Conservation (phyloP, 2,888 invertebrate species). For the Branchipolynoe longqiensis region DNA sequence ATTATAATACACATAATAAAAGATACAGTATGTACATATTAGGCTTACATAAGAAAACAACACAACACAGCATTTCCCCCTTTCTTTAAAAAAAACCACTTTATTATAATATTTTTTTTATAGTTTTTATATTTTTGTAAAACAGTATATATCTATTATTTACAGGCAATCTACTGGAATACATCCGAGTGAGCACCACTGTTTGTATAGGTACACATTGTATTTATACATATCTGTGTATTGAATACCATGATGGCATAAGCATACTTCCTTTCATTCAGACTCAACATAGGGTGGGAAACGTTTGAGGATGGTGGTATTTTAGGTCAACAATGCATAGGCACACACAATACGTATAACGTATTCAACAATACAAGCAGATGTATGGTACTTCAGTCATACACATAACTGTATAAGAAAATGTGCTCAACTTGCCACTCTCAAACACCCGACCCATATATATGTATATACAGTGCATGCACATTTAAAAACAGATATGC, state of each 20-base stretch:
- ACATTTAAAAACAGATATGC: neutral
- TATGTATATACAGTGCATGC: neutral
- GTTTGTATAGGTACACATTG: neutral
- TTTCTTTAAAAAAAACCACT: constrained; percentile 32
- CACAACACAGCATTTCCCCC: constrained; percentile 8
- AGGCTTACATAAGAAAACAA: too few relatives aligned
- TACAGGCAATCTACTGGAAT: constrained; percentile 33
- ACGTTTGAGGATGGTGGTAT: neutral
- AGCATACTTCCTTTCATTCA: neutral
- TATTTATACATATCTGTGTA: neutral
- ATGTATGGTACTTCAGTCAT: neutral
- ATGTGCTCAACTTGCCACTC: too few relatives aligned
- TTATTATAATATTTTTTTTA: neutral
- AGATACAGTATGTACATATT: neutral
- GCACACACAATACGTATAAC: neutral
- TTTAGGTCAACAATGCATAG: neutral
- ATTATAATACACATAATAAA: neutral
- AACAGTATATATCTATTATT: constrained; percentile 29
- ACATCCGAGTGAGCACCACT: constrained; percentile 37
- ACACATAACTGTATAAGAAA: too few relatives aligned
- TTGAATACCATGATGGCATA: neutral
- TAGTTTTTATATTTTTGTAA: neutral
- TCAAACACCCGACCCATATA: neutral
- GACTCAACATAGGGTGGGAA: neutral
- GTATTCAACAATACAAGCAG: neutral